A percentile compares a stretch with the other conserved stretches of the same genome.
These are phyloP conservation scores for Orius laevigatus DNA, from an alignment of 1,140 invertebrate species.

Conservation along the genomic window DNA sequence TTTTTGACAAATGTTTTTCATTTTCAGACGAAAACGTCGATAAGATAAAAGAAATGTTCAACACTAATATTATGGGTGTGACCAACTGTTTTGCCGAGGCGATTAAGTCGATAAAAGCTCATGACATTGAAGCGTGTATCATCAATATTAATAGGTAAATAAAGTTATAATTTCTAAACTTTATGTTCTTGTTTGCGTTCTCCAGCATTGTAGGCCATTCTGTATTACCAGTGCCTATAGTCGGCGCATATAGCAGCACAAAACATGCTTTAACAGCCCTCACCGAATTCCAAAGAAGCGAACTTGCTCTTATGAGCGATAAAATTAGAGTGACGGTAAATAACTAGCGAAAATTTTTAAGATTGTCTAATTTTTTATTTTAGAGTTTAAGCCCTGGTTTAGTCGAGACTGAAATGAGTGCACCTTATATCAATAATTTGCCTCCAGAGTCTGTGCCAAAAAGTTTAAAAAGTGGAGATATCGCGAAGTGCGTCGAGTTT, in stretches of 20 bases:
- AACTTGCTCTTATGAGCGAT: slow-evolving; percentile 33
- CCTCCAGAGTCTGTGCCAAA: background rate
- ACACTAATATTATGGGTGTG: slow-evolving; percentile 49
- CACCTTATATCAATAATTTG: background rate
- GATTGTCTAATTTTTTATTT: slow-evolving; percentile 1
- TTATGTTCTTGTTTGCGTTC: background rate
- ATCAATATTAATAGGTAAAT: slow-evolving; percentile 51
- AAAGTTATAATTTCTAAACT: background rate
- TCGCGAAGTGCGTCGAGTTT: slow-evolving; percentile 34
- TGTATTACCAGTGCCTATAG: slow-evolving; percentile 6
- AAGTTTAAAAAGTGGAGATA: slow-evolving; percentile 27
- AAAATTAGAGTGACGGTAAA: slow-evolving; percentile 40
- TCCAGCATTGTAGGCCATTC: slow-evolving; percentile 3
- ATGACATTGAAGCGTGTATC: slow-evolving; percentile 43
- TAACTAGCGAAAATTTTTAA: slow-evolving; percentile 21
- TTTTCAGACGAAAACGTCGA: slow-evolving; percentile 26
- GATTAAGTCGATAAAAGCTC: slow-evolving; percentile 35
- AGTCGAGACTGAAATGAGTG: slow-evolving; percentile 18
- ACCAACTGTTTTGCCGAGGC: slow-evolving; percentile 37
- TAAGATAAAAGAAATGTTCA: slow-evolving; percentile 33
- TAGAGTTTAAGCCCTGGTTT: slow-evolving; percentile 20
- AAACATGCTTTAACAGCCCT: slow-evolving; percentile 42
- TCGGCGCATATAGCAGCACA: slow-evolving; percentile 38
- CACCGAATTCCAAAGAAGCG: slow-evolving; percentile 38
- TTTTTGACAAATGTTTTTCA: background rate